Evolutionary conservation across 2,888 invertebrate species (phyloP).

Genomic region (Urechis unicinctus): DNA sequence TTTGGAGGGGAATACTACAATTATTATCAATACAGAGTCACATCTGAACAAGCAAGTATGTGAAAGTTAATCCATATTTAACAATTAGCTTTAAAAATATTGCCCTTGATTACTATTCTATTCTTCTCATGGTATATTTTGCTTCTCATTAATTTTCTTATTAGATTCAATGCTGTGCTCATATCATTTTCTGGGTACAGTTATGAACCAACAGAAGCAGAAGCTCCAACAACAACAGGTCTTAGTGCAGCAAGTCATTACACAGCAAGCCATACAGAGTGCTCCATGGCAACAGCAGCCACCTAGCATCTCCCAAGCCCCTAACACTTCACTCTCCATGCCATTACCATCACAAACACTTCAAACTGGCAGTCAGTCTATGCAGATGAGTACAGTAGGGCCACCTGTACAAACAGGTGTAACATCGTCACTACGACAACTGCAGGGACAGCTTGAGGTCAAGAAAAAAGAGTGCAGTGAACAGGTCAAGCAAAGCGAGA

Average conservation of each 20-base stretch:
- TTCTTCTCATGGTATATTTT: not conserved
- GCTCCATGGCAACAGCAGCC: conserved; percentile 29
- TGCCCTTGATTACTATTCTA: conserved; percentile 5
- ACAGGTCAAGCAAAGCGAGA: conserved; percentile 92
- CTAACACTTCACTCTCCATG: too few species aligned
- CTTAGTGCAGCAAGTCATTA: conserved; percentile 34
- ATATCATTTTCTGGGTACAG: conserved; percentile 14
- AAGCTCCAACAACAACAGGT: conserved; percentile 39
- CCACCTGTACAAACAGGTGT: conserved; percentile 80
- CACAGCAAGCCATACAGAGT: conserved; percentile 30
- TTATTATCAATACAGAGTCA: conserved; percentile 95
- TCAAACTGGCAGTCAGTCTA: too few species aligned
- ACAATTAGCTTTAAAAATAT: too few species aligned
- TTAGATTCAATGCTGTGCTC: not conserved
- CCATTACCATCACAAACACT: conserved; percentile 21
- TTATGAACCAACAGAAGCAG: conserved; percentile 40
- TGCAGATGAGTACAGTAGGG: too few species aligned
- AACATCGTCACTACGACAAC: conserved; percentile 23
- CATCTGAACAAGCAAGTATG: conserved; percentile 79
- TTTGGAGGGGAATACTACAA: conserved; percentile 93
- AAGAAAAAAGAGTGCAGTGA: conserved; percentile 43
- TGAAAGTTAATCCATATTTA: conserved; percentile 9
- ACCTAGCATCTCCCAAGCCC: too few species aligned
- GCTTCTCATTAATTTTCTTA: not conserved
- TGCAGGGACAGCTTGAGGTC: conserved; percentile 30